A percentile compares a stretch with the other conserved stretches of the same genome.
phyloP scores from a whole-genome alignment of 1,140 invertebrate species.

The Calliopsis andreniformis region DNA sequence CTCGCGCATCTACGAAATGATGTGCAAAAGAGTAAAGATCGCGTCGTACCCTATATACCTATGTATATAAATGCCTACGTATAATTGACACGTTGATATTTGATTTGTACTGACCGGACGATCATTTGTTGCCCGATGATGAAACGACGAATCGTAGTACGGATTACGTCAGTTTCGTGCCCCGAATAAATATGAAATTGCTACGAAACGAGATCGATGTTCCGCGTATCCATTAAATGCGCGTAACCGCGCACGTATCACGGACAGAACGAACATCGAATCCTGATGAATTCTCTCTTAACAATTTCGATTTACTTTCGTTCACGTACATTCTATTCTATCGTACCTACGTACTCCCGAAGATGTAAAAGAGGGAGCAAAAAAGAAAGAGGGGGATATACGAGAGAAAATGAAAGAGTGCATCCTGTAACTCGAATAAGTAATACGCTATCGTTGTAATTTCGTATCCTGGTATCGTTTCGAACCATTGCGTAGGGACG shows the following conservation, averaged over 20 bases:
- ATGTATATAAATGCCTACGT: no score
- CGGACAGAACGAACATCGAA: slow-evolving; percentile 5
- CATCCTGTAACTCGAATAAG: no score
- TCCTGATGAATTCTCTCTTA: background rate
- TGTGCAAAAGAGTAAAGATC: no score
- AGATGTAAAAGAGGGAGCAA: no score
- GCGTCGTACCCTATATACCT: no score
- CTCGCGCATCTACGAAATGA: no score
- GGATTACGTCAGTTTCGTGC: background rate
- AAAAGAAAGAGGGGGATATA: no score
- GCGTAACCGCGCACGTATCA: background rate
- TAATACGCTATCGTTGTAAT: background rate
- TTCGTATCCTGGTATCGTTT: background rate
- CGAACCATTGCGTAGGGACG: slow-evolving; percentile 30
- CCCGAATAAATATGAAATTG: background rate
- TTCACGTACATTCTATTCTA: background rate
- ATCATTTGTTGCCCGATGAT: background rate
- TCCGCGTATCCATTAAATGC: background rate
- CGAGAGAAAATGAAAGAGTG: background rate
- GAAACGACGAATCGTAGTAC: background rate
- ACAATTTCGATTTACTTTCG: background rate
- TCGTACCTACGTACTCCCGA: background rate
- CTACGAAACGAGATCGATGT: slow-evolving; percentile 4
- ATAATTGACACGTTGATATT: no score
- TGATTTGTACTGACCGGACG: no score